phyloP scores from a whole-genome alignment of 2,797 vertebrate species.

The Dendrocincla fuliginosa region DNA sequence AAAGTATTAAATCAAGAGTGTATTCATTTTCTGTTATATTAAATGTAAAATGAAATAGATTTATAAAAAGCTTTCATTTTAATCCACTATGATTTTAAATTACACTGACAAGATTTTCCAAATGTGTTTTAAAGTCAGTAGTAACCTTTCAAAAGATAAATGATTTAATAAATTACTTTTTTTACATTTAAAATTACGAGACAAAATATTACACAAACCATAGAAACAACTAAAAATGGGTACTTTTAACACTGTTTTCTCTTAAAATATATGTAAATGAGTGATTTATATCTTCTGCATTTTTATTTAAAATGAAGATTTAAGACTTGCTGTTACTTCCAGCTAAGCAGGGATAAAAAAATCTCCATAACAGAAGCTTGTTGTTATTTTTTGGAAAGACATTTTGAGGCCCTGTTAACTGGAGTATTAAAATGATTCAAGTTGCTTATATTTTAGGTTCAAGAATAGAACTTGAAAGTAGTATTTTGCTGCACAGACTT shows the following conservation, averaged over 20 bases:
- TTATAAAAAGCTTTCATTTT: neutral
- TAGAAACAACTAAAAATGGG: neutral
- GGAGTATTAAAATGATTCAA: neutral
- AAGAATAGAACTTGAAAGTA: slow-evolving; percentile 7
- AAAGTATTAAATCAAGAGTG: neutral
- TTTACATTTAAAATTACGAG: neutral
- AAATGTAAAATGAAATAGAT: slow-evolving; percentile 1
- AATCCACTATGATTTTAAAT: neutral
- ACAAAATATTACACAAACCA: neutral
- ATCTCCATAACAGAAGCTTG: neutral
- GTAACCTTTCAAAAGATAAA: slow-evolving; percentile 34
- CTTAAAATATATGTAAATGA: neutral
- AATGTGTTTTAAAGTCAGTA: neutral
- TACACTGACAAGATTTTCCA: slow-evolving; percentile 9
- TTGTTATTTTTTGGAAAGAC: neutral
- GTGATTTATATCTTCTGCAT: neutral
- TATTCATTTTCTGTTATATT: neutral
- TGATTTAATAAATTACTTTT: slow-evolving; percentile 32
- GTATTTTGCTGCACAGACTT: neutral
- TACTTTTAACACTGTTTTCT: neutral
- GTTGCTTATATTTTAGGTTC: neutral
- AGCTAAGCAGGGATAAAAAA: neutral
- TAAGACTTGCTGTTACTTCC: slow-evolving; percentile 20
- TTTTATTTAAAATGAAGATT: neutral
- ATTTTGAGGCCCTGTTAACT: neutral